Evolutionary conservation across 2,888 invertebrate species (phyloP).

Genomic region (Xanthorhoe designata): DNA sequence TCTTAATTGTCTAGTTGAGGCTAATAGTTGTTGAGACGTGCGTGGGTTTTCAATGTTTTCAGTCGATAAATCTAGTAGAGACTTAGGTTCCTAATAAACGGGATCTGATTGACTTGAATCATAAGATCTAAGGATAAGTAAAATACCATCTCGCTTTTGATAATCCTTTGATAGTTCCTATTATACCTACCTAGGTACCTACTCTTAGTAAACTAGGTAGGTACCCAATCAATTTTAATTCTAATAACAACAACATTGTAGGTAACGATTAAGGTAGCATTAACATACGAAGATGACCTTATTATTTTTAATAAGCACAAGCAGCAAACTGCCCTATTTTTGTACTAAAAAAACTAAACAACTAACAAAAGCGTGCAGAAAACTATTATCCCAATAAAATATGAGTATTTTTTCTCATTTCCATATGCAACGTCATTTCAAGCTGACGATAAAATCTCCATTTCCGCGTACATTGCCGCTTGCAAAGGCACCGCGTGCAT

Average conservation of each 20-base stretch:
- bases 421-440: conserved; percentile 23
- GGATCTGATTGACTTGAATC: too few relatives aligned
- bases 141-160: too few relatives aligned
- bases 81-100: too few relatives aligned
- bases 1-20: not conserved
- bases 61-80: too few relatives aligned
- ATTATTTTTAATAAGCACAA: conserved; percentile 1
- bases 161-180: too few relatives aligned
- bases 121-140: too few relatives aligned
- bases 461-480: conserved; percentile 33
- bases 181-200: too few relatives aligned
- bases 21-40: not conserved
- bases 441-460: conserved; percentile 29
- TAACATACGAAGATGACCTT: not conserved
- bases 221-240: too few relatives aligned
- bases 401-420: conserved; percentile 31
- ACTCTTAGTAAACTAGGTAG: too few relatives aligned
- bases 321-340: conserved; percentile 6
- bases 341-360: conserved; percentile 11
- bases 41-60: not conserved
- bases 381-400: conserved; percentile 25
- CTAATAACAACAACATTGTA: too few relatives aligned
- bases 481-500: conserved; percentile 24
- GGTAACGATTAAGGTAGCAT: too few relatives aligned
- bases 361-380: conserved; percentile 18